Percentiles rank a stretch among this genome's conserved stretches.
These are phyloP conservation scores for Cancer borealis DNA, from an alignment of 2,888 invertebrate species.

Conservation along the genomic window DNA sequence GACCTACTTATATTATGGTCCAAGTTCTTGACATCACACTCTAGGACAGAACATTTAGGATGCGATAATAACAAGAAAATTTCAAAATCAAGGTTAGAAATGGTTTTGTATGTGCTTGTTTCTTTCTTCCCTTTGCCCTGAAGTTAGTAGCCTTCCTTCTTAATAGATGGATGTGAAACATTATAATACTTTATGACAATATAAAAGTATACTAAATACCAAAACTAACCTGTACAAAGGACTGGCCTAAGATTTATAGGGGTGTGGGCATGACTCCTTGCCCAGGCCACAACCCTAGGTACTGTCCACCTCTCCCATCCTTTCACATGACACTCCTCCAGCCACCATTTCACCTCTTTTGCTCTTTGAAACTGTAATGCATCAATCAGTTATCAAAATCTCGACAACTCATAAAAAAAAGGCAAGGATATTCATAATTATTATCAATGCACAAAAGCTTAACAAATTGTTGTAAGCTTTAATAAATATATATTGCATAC, in stretches of 20 bases:
- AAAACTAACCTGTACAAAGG: conserved; percentile 57
- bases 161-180: neutral
- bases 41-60: too few relatives aligned
- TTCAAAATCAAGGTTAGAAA: too few relatives aligned
- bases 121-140: too few relatives aligned
- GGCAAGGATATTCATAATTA: neutral
- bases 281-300: conserved; percentile 60
- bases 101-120: too few relatives aligned
- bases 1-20: too few relatives aligned
- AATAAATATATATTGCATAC: neutral
- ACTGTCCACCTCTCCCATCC: conserved; percentile 54
- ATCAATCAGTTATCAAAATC: neutral
- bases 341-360: conserved; percentile 49
- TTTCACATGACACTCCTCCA: conserved; percentile 48
- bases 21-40: too few relatives aligned
- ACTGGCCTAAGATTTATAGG: conserved; percentile 37
- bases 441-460: neutral
- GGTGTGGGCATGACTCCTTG: conserved; percentile 58
- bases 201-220: neutral
- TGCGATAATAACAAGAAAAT: too few relatives aligned
- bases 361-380: conserved; percentile 64
- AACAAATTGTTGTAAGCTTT: neutral
- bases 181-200: neutral
- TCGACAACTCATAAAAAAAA: neutral
- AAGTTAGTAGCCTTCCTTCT: neutral